Percentiles rank a stretch among this genome's conserved stretches.
Conservation (phyloP, 1,140 invertebrate genomes). For the Drosophila simulans region DNA sequence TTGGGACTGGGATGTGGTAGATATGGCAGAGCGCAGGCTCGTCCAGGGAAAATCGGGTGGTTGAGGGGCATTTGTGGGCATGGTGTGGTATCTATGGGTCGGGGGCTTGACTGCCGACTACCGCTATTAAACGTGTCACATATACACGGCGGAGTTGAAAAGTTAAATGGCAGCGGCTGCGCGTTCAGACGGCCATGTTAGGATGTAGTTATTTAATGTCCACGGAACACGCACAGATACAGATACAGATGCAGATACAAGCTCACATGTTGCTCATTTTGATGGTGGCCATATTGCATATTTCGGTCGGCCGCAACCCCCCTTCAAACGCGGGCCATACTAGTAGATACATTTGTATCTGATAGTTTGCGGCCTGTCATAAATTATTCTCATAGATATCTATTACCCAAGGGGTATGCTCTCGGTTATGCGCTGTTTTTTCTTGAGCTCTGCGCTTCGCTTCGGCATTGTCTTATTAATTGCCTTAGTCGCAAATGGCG, state of each 20-base stretch:
- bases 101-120: conserved; percentile 1
- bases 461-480: conserved; percentile 74
- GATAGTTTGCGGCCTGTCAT: conserved; percentile 70
- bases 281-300: conserved; percentile 78
- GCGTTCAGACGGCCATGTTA: conserved; percentile 62
- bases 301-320: conserved; percentile 50
- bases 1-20: background rate
- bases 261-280: conserved; percentile 65
- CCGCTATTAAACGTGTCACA: conserved; percentile 80
- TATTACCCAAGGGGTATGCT: conserved; percentile 22
- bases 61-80: conserved; percentile 6
- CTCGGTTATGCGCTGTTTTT: conserved; percentile 11
- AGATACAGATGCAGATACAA: conserved; percentile 5
- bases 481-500: conserved; percentile 49
- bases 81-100: conserved; percentile 7
- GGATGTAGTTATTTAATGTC: conserved; percentile 75
- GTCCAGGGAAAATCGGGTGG: conserved; percentile 29
- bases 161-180: conserved; percentile 77
- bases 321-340: background rate
- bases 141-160: conserved; percentile 72
- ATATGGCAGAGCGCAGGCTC: conserved; percentile 30
- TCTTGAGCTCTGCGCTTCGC: conserved; percentile 15
- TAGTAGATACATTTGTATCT: conserved; percentile 49
- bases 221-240: conserved; percentile 33
- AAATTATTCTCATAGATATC: conserved; percentile 71